Conservation (phyloP, 2,888 invertebrate genomes). For the Bhutanitis thaidina region DNA sequence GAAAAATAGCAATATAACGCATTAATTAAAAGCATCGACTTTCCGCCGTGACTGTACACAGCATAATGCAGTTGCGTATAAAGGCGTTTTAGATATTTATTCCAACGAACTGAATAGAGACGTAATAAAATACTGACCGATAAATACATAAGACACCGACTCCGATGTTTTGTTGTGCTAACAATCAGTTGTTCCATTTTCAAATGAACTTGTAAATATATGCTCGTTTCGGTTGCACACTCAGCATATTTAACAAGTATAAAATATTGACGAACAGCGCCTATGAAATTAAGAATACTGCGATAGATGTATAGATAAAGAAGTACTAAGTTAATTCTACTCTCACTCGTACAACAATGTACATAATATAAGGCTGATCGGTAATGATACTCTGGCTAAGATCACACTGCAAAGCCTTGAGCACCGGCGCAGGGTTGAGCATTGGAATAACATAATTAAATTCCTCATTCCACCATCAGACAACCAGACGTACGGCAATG, state of each 20-base stretch:
- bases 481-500: too few species aligned
- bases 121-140: constrained; percentile 5
- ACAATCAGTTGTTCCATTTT: constrained; percentile 17
- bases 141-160: not conserved
- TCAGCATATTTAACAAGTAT: not conserved
- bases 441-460: too few species aligned
- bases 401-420: too few species aligned
- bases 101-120: constrained; percentile 14
- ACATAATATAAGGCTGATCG: too few species aligned
- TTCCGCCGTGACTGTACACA: constrained; percentile 25
- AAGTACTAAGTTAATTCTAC: too few species aligned
- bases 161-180: constrained; percentile 9
- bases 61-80: constrained; percentile 32
- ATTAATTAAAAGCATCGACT: constrained; percentile 16
- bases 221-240: not conserved
- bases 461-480: too few species aligned
- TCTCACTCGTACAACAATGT: too few species aligned
- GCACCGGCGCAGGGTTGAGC: too few species aligned
- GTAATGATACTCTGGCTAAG: too few species aligned
- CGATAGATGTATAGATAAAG: too few species aligned
- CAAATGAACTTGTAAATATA: not conserved
- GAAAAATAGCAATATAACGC: not conserved
- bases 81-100: constrained; percentile 33
- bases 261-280: too few species aligned
- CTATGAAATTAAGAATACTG: too few species aligned